Evolutionary conservation across 2,113 vertebrate species (phyloP).

Genomic region (Osmerus eperlanus): DNA sequence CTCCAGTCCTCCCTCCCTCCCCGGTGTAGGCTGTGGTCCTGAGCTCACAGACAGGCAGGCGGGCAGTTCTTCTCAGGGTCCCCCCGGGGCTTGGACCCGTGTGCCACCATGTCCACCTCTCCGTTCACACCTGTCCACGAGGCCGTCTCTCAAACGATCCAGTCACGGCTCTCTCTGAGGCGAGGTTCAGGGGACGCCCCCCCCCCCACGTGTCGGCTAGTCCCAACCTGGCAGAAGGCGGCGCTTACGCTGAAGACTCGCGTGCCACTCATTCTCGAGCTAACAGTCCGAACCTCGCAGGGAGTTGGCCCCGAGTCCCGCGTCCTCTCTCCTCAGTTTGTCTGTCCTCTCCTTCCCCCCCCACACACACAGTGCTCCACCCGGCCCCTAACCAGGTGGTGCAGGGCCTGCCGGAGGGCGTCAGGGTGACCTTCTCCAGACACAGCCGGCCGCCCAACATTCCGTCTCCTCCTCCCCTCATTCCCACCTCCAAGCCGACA

Average conservation of each 20-base stretch:
- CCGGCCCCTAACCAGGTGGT: slow-evolving; percentile 89
- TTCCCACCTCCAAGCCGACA: slow-evolving; percentile 95
- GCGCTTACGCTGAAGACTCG: too few species aligned
- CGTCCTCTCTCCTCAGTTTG: background rate
- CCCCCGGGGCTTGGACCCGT: background rate
- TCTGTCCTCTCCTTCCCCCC: slow-evolving; percentile 6
- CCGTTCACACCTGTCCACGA: too few species aligned
- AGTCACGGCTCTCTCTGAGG: too few species aligned
- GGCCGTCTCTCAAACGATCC: too few species aligned
- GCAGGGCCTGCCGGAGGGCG: slow-evolving; percentile 83
- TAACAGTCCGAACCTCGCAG: background rate
- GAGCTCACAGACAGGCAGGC: background rate
- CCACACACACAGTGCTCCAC: slow-evolving; percentile 80
- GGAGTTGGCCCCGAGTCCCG: too few species aligned
- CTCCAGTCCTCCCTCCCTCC: too few species aligned
- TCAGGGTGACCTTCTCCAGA: slow-evolving; percentile 85
- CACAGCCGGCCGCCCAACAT: slow-evolving; percentile 85
- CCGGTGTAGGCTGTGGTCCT: too few species aligned
- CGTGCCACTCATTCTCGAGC: background rate
- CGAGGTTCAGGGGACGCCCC: too few species aligned
- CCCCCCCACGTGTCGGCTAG: too few species aligned
- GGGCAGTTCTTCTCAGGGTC: background rate
- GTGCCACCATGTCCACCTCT: too few species aligned
- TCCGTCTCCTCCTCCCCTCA: slow-evolving; percentile 92
- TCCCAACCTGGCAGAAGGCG: too few species aligned